phyloP scores from a whole-genome alignment of 1,140 invertebrate species.

The Popillia japonica region DNA sequence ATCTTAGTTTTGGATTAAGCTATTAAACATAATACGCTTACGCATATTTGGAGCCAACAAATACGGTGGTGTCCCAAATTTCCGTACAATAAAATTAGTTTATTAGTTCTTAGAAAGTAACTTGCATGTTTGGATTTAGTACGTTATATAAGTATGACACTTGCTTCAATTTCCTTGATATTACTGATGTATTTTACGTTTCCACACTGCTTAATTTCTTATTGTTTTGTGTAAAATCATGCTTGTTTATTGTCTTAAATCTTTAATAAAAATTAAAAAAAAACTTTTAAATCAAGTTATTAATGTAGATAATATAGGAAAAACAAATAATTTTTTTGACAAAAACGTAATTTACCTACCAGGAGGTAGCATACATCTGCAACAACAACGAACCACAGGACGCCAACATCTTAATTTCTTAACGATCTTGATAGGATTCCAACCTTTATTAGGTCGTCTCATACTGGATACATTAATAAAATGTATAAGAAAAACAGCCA shows the following conservation, averaged over 20 bases:
- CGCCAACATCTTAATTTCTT: conserved; percentile 30
- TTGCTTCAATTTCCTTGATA: no score
- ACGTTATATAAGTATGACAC: no score
- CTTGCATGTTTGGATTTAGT: no score
- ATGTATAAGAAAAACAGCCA: neutral
- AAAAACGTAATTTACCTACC: conserved; percentile 29
- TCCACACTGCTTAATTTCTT: no score
- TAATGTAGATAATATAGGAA: neutral
- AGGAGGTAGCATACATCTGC: conserved; percentile 28
- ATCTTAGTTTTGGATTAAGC: no score
- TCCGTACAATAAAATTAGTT: no score
- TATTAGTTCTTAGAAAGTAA: no score
- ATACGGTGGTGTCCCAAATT: no score
- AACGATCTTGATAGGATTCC: conserved; percentile 26
- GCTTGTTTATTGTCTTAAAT: neutral
- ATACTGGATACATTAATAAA: conserved; percentile 12
- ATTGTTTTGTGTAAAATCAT: neutral
- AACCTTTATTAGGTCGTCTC: conserved; percentile 31
- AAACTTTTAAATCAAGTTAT: neutral
- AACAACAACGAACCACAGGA: conserved; percentile 29
- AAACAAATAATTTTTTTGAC: neutral
- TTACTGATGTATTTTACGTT: no score
- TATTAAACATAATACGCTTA: no score
- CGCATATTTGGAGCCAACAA: no score
- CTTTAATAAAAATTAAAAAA: neutral